Percentiles rank a stretch among this genome's conserved stretches.
Evolutionary conservation across 2,797 vertebrate genomes (phyloP).

Genomic region (Glossophaga mutica): DNA sequence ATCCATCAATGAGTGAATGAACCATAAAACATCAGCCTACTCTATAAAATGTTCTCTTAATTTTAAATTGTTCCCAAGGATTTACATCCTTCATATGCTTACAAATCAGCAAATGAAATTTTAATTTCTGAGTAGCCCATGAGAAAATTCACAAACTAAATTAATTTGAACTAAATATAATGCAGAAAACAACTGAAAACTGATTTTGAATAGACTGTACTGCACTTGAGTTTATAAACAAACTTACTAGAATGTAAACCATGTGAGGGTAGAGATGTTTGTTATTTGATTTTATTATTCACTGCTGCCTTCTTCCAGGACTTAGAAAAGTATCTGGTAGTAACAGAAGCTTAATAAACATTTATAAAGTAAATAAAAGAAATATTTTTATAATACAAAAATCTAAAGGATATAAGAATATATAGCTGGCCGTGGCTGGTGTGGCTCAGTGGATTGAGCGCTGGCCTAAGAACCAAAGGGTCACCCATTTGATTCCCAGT

Average conservation of each 20-base stretch:
- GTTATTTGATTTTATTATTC: background rate
- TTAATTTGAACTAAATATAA: background rate
- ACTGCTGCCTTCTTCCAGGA: background rate
- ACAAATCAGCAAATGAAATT: background rate
- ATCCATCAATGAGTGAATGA: background rate
- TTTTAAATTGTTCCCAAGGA: background rate
- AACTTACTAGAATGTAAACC: background rate
- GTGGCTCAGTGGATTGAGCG: no score
- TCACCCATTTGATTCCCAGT: no score
- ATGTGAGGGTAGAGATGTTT: background rate
- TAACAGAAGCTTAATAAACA: background rate
- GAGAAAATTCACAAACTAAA: background rate
- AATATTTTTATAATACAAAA: background rate
- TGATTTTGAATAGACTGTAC: background rate
- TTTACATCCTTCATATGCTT: background rate
- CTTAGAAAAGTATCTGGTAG: background rate
- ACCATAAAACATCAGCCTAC: background rate
- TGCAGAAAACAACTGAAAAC: background rate
- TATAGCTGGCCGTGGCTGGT: no score
- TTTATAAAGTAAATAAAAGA: background rate
- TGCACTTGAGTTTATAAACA: background rate
- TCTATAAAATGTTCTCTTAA: background rate
- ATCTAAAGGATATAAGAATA: background rate
- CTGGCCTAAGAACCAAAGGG: no score
- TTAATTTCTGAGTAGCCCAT: background rate